Conservation (phyloP, 2,113 vertebrate species). For the Danio rerio region DNA sequence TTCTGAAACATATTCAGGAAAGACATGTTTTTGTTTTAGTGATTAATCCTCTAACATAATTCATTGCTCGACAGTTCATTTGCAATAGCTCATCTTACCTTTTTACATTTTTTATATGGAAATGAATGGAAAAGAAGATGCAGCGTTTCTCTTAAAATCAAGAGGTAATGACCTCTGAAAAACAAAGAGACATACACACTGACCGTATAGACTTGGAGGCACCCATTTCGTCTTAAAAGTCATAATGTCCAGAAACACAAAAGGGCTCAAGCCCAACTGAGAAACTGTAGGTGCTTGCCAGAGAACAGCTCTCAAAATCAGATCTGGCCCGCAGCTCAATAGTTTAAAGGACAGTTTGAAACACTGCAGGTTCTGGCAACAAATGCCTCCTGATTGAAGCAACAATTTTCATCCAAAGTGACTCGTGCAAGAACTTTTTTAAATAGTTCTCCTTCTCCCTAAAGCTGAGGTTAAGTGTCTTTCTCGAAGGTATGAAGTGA, state of each 20-base stretch:
- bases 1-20: background rate
- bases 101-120: background rate
- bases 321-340: conserved; percentile 12
- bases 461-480: background rate
- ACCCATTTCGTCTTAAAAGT: background rate
- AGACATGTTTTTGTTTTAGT: background rate
- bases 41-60: background rate
- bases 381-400: conserved; percentile 1
- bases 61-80: no score
- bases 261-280: conserved; percentile 1
- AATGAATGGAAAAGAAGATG: background rate
- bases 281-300: background rate
- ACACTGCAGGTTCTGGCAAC: conserved; percentile 9
- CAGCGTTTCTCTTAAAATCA: background rate
- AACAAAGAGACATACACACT: no score
- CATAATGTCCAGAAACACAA: background rate
- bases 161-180: no score
- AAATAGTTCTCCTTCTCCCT: background rate
- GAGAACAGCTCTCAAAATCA: background rate
- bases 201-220: background rate
- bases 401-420: background rate
- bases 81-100: no score
- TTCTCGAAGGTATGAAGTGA: background rate
- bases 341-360: background rate
- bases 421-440: background rate